These are phyloP conservation scores for Isotomurus palustris DNA, from an alignment of 2,888 invertebrate genomes.

Conservation along the genomic window DNA sequence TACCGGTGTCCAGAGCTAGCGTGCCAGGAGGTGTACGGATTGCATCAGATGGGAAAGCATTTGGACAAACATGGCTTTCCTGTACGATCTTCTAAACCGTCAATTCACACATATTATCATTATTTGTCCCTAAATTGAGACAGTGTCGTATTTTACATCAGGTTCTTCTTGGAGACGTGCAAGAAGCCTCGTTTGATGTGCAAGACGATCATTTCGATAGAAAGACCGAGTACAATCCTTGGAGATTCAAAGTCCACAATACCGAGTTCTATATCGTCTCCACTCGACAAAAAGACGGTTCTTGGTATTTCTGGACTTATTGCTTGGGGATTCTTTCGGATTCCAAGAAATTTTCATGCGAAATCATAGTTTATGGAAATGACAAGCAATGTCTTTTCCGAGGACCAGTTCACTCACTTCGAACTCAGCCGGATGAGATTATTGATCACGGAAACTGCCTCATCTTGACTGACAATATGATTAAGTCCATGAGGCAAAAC, in stretches of 20 bases:
- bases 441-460: slow-evolving; percentile 17
- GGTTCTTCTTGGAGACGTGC: slow-evolving; percentile 11
- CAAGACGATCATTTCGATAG: slow-evolving; percentile 26
- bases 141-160: no score
- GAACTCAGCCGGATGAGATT: slow-evolving; percentile 15
- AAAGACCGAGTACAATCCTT: slow-evolving; percentile 29
- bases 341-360: slow-evolving; percentile 21
- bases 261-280: slow-evolving; percentile 21
- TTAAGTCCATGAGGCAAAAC: slow-evolving; percentile 22
- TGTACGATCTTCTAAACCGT: no score
- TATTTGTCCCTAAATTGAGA: no score
- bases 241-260: slow-evolving; percentile 16
- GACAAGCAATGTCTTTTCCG: slow-evolving; percentile 23
- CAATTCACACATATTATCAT: no score
- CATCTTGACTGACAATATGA: slow-evolving; percentile 18
- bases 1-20: slow-evolving; percentile 25
- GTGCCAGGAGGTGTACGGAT: slow-evolving; percentile 21
- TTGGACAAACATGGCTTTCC: slow-evolving; percentile 24
- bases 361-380: slow-evolving; percentile 14
- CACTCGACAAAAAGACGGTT: slow-evolving; percentile 15
- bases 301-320: slow-evolving; percentile 29
- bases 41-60: slow-evolving; percentile 21
- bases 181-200: slow-evolving; percentile 21
- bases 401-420: slow-evolving; percentile 19
- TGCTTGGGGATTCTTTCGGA: slow-evolving; percentile 14